Evolutionary conservation across 2,888 invertebrate species (phyloP), one percentile per base, ranked within the genome.

Genomic region (Lithophane ornitopus): DNA sequence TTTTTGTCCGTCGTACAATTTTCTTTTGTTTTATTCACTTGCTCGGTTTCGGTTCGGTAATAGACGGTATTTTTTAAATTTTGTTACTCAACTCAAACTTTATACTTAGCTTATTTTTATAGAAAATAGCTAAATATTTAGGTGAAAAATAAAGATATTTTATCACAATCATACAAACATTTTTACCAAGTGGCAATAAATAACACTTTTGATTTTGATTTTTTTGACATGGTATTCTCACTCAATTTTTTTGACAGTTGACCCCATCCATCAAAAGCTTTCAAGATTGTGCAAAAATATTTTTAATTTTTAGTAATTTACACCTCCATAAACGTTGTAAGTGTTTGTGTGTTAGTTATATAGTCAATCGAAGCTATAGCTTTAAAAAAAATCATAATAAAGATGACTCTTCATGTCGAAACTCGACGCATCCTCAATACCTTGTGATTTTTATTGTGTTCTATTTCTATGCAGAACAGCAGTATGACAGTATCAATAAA

Each of bases 361-460:
- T 39, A 63, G 54, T 7, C 11, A 39, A 69, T 65, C 3, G 7
- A 46, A 49, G 8, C n/a, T 59, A 22, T 54, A 16, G 7, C 12
- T 65, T n/a, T n/a, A n/a, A n/a, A n/a, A n/a, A n/a, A n/a, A n/a
- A n/a, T 52, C 9, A 16, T 46, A 26, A 14, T n/a, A n/a, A 44
- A n/a, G 19, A 34, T 19, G 4, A 41, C 11, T 34, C 12, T 4
- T 22, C 9, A 68, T 49, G 61, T 80, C 54, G 65, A 72, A 78
- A 78, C 63, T 79, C 41, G 34, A 69, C 76, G 76, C 78, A 85
- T 81, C 71, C 72, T 82, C 75, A 75, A 77, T 88, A 87, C 83
- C 88, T 92, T 92, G 89, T 92, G 89, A 89, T 91, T 92, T 92
- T 93, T 94, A 90, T 94, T 93, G 90, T 91, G 90, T 87, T 94